Conservation (phyloP, 2,113 vertebrate species). For the Pandion haliaetus region DNA sequence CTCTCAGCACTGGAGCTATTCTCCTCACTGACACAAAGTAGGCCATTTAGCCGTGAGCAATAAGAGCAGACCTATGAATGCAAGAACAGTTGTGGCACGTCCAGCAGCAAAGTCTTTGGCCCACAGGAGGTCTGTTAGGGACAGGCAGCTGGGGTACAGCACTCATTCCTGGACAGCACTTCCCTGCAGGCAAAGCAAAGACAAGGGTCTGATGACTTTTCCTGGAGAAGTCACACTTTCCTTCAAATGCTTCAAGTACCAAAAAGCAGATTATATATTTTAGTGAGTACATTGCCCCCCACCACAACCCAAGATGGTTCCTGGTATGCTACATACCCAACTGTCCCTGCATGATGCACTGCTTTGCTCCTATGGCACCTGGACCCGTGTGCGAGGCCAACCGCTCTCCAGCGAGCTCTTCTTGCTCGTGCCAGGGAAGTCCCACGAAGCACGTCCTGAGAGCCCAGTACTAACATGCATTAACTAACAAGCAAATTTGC, state of each 20-base stretch:
- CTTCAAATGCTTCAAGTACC: not conserved
- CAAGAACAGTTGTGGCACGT: not conserved
- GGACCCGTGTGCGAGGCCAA: accelerated
- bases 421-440: accelerated
- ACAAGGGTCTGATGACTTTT: not conserved
- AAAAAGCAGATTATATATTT: not conserved
- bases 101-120: not conserved
- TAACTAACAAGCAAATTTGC: not conserved
- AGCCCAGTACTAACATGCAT: not conserved
- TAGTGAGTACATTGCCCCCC: not conserved
- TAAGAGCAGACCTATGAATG: not conserved
- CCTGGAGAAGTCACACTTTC: not conserved
- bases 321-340: not conserved
- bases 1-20: not conserved
- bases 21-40: not conserved
- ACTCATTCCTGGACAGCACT: not conserved
- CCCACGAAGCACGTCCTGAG: accelerated
- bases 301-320: not conserved
- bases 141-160: not conserved
- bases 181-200: not conserved
- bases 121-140: not conserved
- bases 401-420: not conserved
- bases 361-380: not conserved
- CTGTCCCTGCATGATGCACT: accelerated
- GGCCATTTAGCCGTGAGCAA: not conserved